Conservation (phyloP, 2,113 vertebrate species). For the Sterna hirundo region DNA sequence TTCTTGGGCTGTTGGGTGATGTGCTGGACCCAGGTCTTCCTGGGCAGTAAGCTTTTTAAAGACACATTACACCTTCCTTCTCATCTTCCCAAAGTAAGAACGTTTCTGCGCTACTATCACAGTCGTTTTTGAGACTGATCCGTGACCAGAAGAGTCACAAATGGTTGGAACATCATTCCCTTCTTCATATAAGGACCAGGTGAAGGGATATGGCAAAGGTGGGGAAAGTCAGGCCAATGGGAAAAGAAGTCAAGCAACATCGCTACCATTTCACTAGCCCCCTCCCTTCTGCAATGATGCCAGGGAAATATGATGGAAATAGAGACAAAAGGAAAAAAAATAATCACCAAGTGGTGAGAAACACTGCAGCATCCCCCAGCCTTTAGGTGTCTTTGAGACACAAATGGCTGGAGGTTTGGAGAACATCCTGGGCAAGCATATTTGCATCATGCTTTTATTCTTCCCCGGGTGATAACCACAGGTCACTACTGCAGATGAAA, state of each 20-base stretch:
- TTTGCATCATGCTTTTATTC: neutral
- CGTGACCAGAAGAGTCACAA: neutral
- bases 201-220: neutral
- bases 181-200: neutral
- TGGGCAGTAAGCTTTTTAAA: slow-evolving; percentile 29
- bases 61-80: neutral
- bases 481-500: neutral
- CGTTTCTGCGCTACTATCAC: neutral
- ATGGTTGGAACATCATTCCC: neutral
- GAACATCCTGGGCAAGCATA: neutral
- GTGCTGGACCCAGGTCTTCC: slow-evolving; percentile 25
- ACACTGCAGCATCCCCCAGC: neutral
- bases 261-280: neutral
- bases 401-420: neutral
- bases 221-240: neutral
- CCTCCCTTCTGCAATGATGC: neutral
- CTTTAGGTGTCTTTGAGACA: neutral
- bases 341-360: neutral
- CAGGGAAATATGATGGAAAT: neutral
- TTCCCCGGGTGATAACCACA: neutral
- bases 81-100: neutral
- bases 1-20: slow-evolving; percentile 23
- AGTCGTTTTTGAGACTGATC: neutral
- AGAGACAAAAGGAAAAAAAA: neutral
- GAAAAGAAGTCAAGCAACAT: neutral